Evolutionary conservation across 1,140 invertebrate genomes (phyloP), one percentile per base, ranked within the genome.

Genomic region (Lanistes nyassanus): DNA sequence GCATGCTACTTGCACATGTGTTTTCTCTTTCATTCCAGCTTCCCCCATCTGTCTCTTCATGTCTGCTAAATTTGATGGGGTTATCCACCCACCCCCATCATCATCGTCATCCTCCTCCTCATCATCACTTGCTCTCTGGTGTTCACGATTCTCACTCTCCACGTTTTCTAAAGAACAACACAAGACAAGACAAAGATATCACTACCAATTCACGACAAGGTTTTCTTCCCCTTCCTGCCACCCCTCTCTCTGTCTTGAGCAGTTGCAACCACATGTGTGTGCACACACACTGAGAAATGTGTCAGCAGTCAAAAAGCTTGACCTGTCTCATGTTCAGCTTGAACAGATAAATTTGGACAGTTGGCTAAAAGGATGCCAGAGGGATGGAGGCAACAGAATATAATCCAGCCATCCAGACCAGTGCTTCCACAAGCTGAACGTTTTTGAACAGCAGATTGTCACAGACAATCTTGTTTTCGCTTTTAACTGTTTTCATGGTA

Each of bases 61-160:
- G 82, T 92, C 89, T 68, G 90, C 90, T 37, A 98, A 91, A 90
- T 99, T 99, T 64, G 88, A 89, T 82, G 96, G 94, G 76, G 96
- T 98, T 67, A 99, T 97, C 97, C 97, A 99, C 36, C 93, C 94
- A 83, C 93, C 89, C 80, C 94, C 94, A 83, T 93, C 93, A 68
- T 87, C 85, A 51, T 87, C 86, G 66, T 86, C 84, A 19, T 86
- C 82, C 23, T 91, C 87, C n/a, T 89, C 84, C 23, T 90, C 84
- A 53, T 84, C 81, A 23, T 85, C 84, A 71, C n/a, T n/a, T n/a
- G n/a, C n/a, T n/a, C n/a, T n/a, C n/a, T n/a, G n/a, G 26, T 75
- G 47, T 69, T 76, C 75, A 37, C 29, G 36, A 21, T 65, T 53
- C n/a, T 76, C 75, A 42, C 37, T 37, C 47, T 62, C 67, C 55